These are phyloP conservation scores for Epinephelus cyanopodus DNA, from an alignment of 2,113 vertebrate genomes.

Conservation along the genomic window DNA sequence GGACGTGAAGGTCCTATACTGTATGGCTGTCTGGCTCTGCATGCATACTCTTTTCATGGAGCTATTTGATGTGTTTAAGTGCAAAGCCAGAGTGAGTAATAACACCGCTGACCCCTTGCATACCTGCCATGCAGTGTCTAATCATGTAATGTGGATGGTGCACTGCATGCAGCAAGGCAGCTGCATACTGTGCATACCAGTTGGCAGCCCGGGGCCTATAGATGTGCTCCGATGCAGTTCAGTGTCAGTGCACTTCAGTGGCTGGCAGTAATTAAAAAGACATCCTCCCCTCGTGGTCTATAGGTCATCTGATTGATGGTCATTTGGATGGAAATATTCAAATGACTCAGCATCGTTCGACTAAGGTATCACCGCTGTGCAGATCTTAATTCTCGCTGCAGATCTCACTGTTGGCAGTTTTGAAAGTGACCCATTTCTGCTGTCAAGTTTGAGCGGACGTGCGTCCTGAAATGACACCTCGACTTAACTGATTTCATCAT, in stretches of 20 bases:
- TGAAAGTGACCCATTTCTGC: slow-evolving; percentile 40
- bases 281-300: slow-evolving; percentile 40
- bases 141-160: slow-evolving; percentile 46
- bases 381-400: slow-evolving; percentile 10
- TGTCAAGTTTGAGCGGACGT: neutral
- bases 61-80: slow-evolving; percentile 10
- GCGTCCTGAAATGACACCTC: slow-evolving; percentile 30
- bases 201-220: slow-evolving; percentile 47
- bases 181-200: slow-evolving; percentile 59
- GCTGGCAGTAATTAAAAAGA: slow-evolving; percentile 60
- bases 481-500: slow-evolving; percentile 33
- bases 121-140: slow-evolving; percentile 51
- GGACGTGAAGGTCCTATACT: slow-evolving; percentile 4
- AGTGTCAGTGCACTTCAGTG: slow-evolving; percentile 52
- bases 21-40: neutral
- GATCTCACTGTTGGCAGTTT: slow-evolving; percentile 7
- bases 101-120: slow-evolving; percentile 43
- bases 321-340: slow-evolving; percentile 50
- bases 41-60: neutral
- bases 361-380: slow-evolving; percentile 5
- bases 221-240: slow-evolving; percentile 51
- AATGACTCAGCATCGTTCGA: slow-evolving; percentile 41
- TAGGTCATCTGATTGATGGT: slow-evolving; percentile 59
- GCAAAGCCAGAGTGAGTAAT: slow-evolving; percentile 4
- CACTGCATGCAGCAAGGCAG: slow-evolving; percentile 55